A percentile compares a stretch with the other conserved stretches of the same genome.
These are phyloP conservation scores for Orcinus orca DNA, from an alignment of 2,113 vertebrate genomes.

Conservation along the genomic window DNA sequence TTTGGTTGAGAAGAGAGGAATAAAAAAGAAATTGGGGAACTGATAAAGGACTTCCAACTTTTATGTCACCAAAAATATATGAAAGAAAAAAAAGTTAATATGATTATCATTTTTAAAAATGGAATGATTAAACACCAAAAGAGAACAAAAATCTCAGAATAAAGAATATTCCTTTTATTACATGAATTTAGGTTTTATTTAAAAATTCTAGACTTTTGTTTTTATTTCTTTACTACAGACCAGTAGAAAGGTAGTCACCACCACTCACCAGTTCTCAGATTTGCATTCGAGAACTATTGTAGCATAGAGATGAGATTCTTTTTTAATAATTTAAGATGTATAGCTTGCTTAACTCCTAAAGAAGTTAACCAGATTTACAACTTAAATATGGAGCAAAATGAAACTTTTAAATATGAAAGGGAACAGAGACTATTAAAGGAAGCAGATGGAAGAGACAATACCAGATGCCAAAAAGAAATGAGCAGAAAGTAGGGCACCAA, in stretches of 20 bases:
- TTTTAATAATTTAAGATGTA: conserved; percentile 3
- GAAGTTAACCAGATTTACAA: background rate
- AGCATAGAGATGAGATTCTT: background rate
- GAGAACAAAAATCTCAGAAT: background rate
- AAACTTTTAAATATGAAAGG: conserved; percentile 34
- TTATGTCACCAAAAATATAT: background rate
- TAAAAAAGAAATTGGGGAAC: background rate
- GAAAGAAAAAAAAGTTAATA: background rate
- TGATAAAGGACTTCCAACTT: background rate
- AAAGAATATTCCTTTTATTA: background rate
- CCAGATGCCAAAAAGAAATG: conserved; percentile 47
- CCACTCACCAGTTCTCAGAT: background rate
- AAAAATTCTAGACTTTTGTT: background rate
- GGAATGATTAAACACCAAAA: background rate
- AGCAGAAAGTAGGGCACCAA: conserved; percentile 33
- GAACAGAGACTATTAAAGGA: conserved; percentile 1
- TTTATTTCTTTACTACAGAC: background rate
- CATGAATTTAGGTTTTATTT: background rate
- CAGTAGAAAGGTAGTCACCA: background rate
- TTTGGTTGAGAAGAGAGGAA: background rate
- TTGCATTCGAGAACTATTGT: background rate
- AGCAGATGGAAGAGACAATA: background rate
- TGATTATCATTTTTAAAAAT: background rate
- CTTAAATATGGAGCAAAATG: conserved; percentile 35
- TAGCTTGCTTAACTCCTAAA: background rate